Evolutionary conservation across 1,140 invertebrate species (phyloP), one percentile per base, ranked within the genome.

Genomic region (Ceratina australensis): DNA sequence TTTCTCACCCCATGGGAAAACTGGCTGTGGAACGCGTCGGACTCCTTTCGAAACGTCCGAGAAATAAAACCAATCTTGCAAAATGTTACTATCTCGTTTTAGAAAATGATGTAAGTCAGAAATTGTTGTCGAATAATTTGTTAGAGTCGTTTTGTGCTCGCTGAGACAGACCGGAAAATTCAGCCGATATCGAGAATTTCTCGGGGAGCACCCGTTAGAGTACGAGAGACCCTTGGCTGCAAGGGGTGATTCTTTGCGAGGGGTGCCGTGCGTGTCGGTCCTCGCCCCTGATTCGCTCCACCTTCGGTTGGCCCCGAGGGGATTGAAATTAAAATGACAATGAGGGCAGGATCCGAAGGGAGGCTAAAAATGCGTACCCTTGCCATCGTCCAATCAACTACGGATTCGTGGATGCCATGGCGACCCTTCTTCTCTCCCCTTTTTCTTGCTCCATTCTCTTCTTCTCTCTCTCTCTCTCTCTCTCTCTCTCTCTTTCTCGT

Each of bases 271-370:
- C 83, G 78, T 67, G 72, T 75, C 68, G 26, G 50, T 63, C 63
- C 66, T 74, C 61, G 33, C 71, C 73, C 81, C 65, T 67, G 69
- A 49, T 73, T 77, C 74, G 75, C 78, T 60, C 85, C 77, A 73
- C 59, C 73, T 66, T 72, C 59, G 80, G 54, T 54, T 80, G 81
- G 82, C 78, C 85, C 83, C 87, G 77, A 86, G 84, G 85, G 86
- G 87, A 82, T 91, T 89, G 88, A 91, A 91, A 92, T 92, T 91
- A 92, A 92, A 92, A 92, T 92, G 91, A 92, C 91, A 92, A 92
- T 91, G 89, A 91, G 88, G 88, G 88, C 88, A 89, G 90, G 89
- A 91, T 89, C 88, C 89, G 86, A 89, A 89, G 91, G 91, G 91
- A 89, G 90, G 88, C 88, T 87, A 89, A 91, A 91, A 91, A 89